Evolutionary conservation across 2,797 vertebrate genomes (phyloP).

Genomic region (Atherinosoma microstoma): DNA sequence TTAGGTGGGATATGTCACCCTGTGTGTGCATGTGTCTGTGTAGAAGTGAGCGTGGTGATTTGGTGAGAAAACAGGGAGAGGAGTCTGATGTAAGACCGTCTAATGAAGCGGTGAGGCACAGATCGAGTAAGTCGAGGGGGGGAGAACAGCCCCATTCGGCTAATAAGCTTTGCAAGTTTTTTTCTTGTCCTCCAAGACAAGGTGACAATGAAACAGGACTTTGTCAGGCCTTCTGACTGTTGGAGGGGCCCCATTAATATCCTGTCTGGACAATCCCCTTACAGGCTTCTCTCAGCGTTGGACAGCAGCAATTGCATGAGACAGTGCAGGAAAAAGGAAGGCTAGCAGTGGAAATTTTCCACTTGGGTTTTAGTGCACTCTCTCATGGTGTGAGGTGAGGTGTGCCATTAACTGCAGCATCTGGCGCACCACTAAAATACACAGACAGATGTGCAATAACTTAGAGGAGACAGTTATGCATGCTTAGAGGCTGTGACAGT

Average conservation of each 20-base stretch:
- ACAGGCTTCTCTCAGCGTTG: slow-evolving; percentile 57
- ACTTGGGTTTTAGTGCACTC: slow-evolving; percentile 47
- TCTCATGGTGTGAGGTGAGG: slow-evolving; percentile 66
- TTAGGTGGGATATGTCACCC: slow-evolving; percentile 83
- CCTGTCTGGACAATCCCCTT: slow-evolving; percentile 70
- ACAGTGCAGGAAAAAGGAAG: slow-evolving; percentile 17
- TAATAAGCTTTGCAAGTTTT: slow-evolving; percentile 80
- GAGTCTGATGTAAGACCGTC: slow-evolving; percentile 64
- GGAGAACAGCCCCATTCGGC: slow-evolving; percentile 57
- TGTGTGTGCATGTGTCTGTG: slow-evolving; percentile 29
- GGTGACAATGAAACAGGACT: slow-evolving; percentile 79
- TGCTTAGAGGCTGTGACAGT: slow-evolving; percentile 48
- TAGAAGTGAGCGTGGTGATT: slow-evolving; percentile 27
- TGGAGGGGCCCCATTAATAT: slow-evolving; percentile 76
- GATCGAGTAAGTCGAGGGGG: slow-evolving; percentile 55
- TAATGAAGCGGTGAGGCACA: slow-evolving; percentile 71
- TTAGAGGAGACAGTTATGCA: slow-evolving; percentile 65
- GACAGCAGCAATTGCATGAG: slow-evolving; percentile 37
- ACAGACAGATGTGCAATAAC: slow-evolving; percentile 72
- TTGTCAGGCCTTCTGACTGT: slow-evolving; percentile 73
- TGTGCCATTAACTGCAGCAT: slow-evolving; percentile 76
- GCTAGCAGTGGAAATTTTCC: slow-evolving; percentile 65
- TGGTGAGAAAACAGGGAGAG: slow-evolving; percentile 47
- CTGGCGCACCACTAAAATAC: slow-evolving; percentile 58
- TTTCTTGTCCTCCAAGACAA: slow-evolving; percentile 81